phyloP scores from a whole-genome alignment of 1,140 invertebrate species.

The Elymnias hypermnestra region DNA sequence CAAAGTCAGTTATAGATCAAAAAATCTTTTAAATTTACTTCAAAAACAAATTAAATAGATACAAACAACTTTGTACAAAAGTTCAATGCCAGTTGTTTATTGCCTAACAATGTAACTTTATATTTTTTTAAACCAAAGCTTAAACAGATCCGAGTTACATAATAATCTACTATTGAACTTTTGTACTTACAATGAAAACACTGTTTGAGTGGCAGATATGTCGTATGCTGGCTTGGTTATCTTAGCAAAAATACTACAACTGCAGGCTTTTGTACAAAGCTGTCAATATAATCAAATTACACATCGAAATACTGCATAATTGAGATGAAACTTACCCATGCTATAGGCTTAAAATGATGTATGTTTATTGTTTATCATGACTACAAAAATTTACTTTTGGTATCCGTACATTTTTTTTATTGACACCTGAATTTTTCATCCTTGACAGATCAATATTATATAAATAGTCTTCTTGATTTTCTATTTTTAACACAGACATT shows the following conservation, averaged over 20 bases:
- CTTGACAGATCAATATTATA: slow-evolving; percentile 32
- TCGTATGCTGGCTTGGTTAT: slow-evolving; percentile 33
- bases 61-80: slow-evolving; percentile 56
- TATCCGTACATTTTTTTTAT: slow-evolving; percentile 28
- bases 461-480: slow-evolving; percentile 34
- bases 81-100: slow-evolving; percentile 37
- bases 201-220: slow-evolving; percentile 29
- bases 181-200: slow-evolving; percentile 12
- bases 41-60: too few relatives aligned
- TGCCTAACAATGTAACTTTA: neutral
- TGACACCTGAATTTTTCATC: slow-evolving; percentile 34
- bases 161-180: slow-evolving; percentile 34
- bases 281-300: slow-evolving; percentile 26
- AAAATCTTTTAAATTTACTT: slow-evolving; percentile 10
- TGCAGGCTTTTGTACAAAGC: slow-evolving; percentile 58
- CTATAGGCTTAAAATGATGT: slow-evolving; percentile 10
- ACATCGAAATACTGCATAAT: neutral
- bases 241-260: slow-evolving; percentile 27
- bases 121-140: neutral
- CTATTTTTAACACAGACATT: slow-evolving; percentile 45
- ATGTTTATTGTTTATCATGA: slow-evolving; percentile 25
- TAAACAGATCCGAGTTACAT: neutral
- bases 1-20: too few relatives aligned
- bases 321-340: slow-evolving; percentile 29
- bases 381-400: slow-evolving; percentile 21